Percentiles rank a stretch among this genome's conserved stretches.
phyloP scores from a whole-genome alignment of 2,113 vertebrate species.

The Varanus salvator region DNA sequence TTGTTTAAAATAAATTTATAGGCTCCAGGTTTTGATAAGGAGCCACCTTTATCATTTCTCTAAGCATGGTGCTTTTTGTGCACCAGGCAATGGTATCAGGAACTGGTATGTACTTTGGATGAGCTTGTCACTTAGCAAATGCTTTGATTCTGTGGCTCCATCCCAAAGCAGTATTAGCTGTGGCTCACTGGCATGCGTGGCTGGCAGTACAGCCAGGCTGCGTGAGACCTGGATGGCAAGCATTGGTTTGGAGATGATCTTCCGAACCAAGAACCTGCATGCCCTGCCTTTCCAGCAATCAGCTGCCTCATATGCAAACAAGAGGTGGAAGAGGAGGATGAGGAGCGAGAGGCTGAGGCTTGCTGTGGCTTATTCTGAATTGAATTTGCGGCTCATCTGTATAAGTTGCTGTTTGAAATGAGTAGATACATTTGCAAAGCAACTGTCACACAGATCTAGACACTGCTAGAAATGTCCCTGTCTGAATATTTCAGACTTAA shows the following conservation, averaged over 20 bases:
- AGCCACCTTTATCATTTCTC: background rate
- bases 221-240: background rate
- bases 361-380: no score
- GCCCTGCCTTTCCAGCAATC: no score
- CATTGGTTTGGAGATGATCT: background rate
- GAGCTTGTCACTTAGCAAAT: background rate
- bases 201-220: background rate
- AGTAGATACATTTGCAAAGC: no score
- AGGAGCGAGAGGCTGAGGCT: no score
- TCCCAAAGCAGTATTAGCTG: background rate
- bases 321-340: no score
- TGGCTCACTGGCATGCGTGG: background rate
- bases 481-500: background rate
- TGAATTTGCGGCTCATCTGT: no score
- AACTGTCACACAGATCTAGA: background rate
- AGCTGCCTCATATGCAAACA: no score
- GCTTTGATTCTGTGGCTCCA: background rate
- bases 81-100: background rate
- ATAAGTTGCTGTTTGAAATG: no score
- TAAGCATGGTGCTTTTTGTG: background rate
- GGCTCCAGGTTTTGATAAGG: constrained; percentile 1
- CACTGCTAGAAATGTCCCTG: background rate
- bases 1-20: background rate
- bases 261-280: background rate
- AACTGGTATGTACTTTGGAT: background rate